phyloP scores from a whole-genome alignment of 1,140 invertebrate genomes.

The Calosoma granatense region DNA sequence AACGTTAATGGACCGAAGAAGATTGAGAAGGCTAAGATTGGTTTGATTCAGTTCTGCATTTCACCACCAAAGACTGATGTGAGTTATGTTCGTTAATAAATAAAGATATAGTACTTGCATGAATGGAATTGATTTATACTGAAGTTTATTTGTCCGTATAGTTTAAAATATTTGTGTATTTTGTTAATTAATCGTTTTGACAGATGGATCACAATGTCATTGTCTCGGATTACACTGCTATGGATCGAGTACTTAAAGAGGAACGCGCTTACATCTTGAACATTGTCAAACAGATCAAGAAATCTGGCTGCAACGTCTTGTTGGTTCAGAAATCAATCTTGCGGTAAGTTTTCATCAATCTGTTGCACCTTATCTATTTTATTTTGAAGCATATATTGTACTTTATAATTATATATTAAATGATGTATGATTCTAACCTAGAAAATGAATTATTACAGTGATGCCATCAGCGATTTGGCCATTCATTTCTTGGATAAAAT shows the following conservation, averaged over 20 bases:
- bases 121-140: background rate
- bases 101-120: background rate
- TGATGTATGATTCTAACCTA: background rate
- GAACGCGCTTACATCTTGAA: slow-evolving; percentile 97
- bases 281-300: slow-evolving; percentile 98
- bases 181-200: background rate
- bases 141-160: no score
- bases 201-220: slow-evolving; percentile 98
- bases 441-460: slow-evolving; percentile 45
- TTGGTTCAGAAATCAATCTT: slow-evolving; percentile 98
- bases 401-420: background rate
- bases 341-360: slow-evolving; percentile 44
- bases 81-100: slow-evolving; percentile 31
- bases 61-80: slow-evolving; percentile 99
- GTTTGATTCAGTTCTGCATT: slow-evolving; percentile 98
- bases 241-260: slow-evolving; percentile 98
- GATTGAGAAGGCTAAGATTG: slow-evolving; percentile 97
- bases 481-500: slow-evolving; percentile 98
- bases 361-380: slow-evolving; percentile 5
- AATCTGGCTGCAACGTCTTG: slow-evolving; percentile 94
- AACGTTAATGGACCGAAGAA: slow-evolving; percentile 86
- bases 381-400: background rate
- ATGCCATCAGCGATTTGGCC: slow-evolving; percentile 94
- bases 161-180: background rate
- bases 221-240: slow-evolving; percentile 96